Percentiles rank a stretch among this genome's conserved stretches.
These are phyloP conservation scores for Drosophila stalkeri DNA, from an alignment of 2,888 invertebrate genomes.

Conservation along the genomic window DNA sequence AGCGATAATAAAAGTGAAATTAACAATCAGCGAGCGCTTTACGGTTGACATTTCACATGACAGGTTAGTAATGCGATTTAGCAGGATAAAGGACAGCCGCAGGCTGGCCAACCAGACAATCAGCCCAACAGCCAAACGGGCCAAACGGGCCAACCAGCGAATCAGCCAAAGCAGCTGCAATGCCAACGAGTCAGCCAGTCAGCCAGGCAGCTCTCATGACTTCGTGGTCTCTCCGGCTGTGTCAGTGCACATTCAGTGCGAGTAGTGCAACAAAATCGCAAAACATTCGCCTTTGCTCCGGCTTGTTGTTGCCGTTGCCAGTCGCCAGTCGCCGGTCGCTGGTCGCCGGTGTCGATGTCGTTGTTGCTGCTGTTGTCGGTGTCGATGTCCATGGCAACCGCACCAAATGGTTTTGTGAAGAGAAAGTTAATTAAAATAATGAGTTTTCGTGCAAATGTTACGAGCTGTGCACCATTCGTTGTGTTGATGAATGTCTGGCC, in stretches of 20 bases:
- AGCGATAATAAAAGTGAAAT: constrained; percentile 79
- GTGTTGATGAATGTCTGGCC: constrained; percentile 69
- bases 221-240: constrained; percentile 5
- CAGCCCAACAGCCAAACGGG: constrained; percentile 9
- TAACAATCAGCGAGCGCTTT: constrained; percentile 83
- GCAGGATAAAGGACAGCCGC: constrained; percentile 81
- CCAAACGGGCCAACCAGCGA: constrained; percentile 13
- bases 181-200: constrained; percentile 1
- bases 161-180: constrained; percentile 45
- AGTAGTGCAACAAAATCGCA: constrained; percentile 54
- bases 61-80: constrained; percentile 83
- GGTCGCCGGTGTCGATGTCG: constrained; percentile 31
- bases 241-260: constrained; percentile 20
- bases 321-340: constrained; percentile 7
- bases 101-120: constrained; percentile 31
- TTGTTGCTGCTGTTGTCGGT: constrained; percentile 44
- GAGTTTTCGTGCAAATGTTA: constrained; percentile 76
- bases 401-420: constrained; percentile 74
- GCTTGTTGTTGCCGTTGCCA: constrained; percentile 17
- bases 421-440: constrained; percentile 85
- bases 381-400: constrained; percentile 66
- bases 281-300: constrained; percentile 43
- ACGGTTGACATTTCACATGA: constrained; percentile 83
- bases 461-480: constrained; percentile 56
- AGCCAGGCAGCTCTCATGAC: constrained; percentile 19